phyloP scores from a whole-genome alignment of 2,888 invertebrate genomes.

The Apocheima hispidaria region DNA sequence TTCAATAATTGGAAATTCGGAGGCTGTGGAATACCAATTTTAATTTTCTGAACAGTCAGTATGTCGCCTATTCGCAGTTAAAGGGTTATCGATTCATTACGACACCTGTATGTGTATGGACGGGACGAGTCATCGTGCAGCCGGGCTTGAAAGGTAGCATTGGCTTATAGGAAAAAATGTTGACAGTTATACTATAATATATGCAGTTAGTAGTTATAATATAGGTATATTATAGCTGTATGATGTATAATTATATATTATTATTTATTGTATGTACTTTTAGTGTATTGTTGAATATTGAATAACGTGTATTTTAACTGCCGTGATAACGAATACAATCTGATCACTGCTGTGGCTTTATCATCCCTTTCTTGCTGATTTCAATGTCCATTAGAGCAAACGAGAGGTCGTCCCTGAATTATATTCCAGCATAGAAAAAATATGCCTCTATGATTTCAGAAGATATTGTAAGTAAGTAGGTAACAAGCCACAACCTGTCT shows the following conservation, averaged over 20 bases:
- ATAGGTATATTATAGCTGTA: conserved; percentile 1
- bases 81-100: too few relatives aligned
- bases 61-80: too few relatives aligned
- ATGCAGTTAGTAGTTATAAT: too few relatives aligned
- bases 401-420: too few relatives aligned
- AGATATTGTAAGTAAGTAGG: background rate
- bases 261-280: conserved; percentile 17
- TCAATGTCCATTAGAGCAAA: background rate
- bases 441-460: too few relatives aligned
- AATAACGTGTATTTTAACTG: conserved; percentile 1
- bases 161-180: conserved; percentile 14
- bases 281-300: conserved; percentile 4
- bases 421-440: too few relatives aligned
- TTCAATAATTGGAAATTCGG: too few relatives aligned
- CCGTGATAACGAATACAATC: background rate
- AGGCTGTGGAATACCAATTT: too few relatives aligned
- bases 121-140: background rate
- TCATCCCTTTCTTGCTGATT: conserved; percentile 4
- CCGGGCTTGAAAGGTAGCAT: conserved; percentile 14
- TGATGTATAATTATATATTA: conserved; percentile 3
- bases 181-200: background rate
- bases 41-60: too few relatives aligned
- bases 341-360: background rate
- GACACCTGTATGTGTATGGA: too few relatives aligned
- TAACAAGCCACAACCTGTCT: background rate